Evolutionary conservation across 2,888 invertebrate genomes (phyloP), one percentile per base, ranked within the genome.

Genomic region (Synergus japonicus): DNA sequence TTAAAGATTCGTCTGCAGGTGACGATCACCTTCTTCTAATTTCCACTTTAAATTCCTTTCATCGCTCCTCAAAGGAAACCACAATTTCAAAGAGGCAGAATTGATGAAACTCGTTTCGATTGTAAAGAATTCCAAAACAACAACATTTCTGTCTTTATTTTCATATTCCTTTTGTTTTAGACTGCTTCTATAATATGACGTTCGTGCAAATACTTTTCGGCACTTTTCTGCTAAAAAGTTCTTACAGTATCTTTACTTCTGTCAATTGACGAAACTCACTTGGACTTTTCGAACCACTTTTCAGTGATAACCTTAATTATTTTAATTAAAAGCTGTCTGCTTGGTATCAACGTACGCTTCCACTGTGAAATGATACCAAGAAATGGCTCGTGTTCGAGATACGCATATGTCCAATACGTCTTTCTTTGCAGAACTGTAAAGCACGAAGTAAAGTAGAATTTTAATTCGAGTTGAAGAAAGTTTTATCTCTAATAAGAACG

Each of bases 281-380:
- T 46, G 18, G 29, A 46, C 13, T 46, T 67, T 67, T 67, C 22
- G 64, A 54, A n/a, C 9, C 49, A 46, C 37, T 49, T 69, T 76
- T 37, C 60, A 41, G 18, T 77, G 43, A 49, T 49, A 87, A 84
- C 84, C 84, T 81, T 85, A 84, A 84, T 87, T 86, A 86, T 85
- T 86, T 86, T 87, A 87, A 89, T 88, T 88, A 86, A 87, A 87
- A 86, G 85, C 82, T 82, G 82, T 84, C 86, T 78, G 79, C 58
- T 79, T 76, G 80, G 81, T 86, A 84, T 85, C 85, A 63, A 10
- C 2, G 29, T 63, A 63, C 29, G 63, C 22, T 63, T 29, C 29
- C 13, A 63, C 63, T 13, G 13, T 63, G 22, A 63, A 63, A 63
- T 79, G 82, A 83, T 82, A 82, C 69, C 76, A 69, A 78, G 76